phyloP scores from a whole-genome alignment of 1,140 invertebrate species.

The Ooceraea biroi region DNA sequence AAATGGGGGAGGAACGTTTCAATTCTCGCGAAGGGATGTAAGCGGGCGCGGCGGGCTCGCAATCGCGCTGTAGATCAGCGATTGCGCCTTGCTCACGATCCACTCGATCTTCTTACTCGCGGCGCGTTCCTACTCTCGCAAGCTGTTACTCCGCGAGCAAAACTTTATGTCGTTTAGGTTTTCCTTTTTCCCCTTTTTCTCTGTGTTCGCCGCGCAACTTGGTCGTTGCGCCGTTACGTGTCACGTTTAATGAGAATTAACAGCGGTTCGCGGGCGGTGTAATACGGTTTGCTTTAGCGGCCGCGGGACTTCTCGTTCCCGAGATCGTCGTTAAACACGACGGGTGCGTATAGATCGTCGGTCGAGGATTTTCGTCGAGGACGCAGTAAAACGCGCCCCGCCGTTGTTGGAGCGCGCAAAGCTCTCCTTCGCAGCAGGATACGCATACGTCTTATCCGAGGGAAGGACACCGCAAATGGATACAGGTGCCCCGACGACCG shows the following conservation, averaged over 20 bases:
- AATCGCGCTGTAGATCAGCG: constrained; percentile 25
- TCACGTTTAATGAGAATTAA: constrained; percentile 53
- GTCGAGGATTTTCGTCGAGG: constrained; percentile 19
- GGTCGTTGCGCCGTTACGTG: background rate
- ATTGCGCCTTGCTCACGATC: background rate
- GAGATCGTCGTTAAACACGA: background rate
- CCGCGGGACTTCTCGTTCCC: constrained; percentile 7
- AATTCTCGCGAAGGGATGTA: background rate
- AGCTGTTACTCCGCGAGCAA: constrained; percentile 3
- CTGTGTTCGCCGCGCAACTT: background rate
- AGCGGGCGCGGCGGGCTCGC: background rate
- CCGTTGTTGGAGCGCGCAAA: background rate
- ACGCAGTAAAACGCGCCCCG: constrained; percentile 25
- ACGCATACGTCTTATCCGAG: constrained; percentile 62
- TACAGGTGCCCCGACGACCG: constrained; percentile 45
- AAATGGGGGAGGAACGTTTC: background rate
- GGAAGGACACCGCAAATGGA: constrained; percentile 64
- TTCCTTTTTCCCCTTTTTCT: background rate
- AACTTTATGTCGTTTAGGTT: constrained; percentile 12
- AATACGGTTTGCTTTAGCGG: background rate
- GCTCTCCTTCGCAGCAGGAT: background rate
- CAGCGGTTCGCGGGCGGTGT: background rate
- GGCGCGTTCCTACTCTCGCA: constrained; percentile 5
- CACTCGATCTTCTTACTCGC: background rate
- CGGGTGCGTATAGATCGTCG: constrained; percentile 10